A percentile compares a stretch with the other conserved stretches of the same genome.
phyloP scores from a whole-genome alignment of 2,797 vertebrate genomes.

The Darevskia mixta region DNA sequence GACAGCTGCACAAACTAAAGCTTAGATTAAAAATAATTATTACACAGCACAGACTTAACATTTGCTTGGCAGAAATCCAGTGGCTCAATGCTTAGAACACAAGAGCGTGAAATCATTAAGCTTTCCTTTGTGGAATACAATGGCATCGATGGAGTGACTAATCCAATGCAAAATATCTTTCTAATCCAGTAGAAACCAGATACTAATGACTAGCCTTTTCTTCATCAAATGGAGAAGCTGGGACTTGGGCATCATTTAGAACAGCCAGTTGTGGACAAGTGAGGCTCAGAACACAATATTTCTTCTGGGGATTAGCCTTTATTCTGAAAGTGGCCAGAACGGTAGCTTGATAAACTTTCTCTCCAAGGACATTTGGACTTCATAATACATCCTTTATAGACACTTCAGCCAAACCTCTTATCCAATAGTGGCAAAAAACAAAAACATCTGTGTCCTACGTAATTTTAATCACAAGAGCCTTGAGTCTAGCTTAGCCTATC shows the following conservation, averaged over 20 bases:
- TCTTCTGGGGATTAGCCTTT: neutral
- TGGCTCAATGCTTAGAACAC: neutral
- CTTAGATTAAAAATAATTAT: constrained; percentile 46
- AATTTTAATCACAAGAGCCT: too few species aligned
- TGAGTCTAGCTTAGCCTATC: too few species aligned
- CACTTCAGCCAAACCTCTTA: neutral
- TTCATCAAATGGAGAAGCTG: neutral
- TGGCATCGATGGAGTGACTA: constrained; percentile 16
- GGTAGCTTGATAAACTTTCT: rapidly evolving
- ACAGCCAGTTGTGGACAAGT: rapidly evolving
- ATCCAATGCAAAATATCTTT: constrained; percentile 40
- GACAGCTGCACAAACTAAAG: constrained; percentile 42
- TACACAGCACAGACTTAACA: constrained; percentile 31
- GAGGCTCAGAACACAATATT: neutral
- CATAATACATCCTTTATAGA: neutral
- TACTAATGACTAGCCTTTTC: neutral
- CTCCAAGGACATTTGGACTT: neutral
- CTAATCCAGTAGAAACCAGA: constrained; percentile 34
- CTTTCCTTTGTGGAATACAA: neutral
- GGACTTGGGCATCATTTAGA: constrained; percentile 8
- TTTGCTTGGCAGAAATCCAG: constrained; percentile 39
- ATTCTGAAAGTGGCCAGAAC: rapidly evolving
- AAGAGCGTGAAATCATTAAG: neutral
- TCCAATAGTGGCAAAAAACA: neutral
- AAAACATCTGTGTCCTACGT: neutral